Evolutionary conservation across 2,113 vertebrate species (phyloP), one percentile per base, ranked within the genome.

Genomic region (Herpetotheres cachinnans): DNA sequence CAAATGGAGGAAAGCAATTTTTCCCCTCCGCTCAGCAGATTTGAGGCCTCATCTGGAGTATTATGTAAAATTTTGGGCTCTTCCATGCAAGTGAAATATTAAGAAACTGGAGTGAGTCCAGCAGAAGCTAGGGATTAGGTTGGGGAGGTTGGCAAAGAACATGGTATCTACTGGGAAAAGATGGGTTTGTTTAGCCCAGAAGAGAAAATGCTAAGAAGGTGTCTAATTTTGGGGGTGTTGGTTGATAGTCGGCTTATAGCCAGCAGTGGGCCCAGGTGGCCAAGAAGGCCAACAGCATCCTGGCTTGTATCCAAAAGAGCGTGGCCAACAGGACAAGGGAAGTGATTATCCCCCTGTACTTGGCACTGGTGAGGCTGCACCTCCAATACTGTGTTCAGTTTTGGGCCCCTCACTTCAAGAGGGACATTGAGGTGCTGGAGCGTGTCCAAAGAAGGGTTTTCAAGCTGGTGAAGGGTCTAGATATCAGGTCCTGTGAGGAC

Each of bases 361-460:
- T 0, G 0, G 24, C 30, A 22, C 18, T 12, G 27, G 16, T 55
- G 29, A 78, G 20, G 26, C 54, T 2, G 2, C 19, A 52, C 6
- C 16, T 30, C 14, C 12, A 42, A 11, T 42, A 42, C 42, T 32
- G 21, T 36, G 16, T 13, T 12, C 8, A 24, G 10, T 70, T 86
- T 62, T 30, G 55, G 29, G 8, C 13, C 11, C 13, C 18, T 74
- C 61, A 46, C 32, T 70, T 11, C 24, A 63, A 22, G 38, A 83
- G 50, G 2, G 27, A 30, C 8, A 17, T 8, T n/a, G 30, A 34
- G 38, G 25, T 25, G 16, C 15, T 78, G 25, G 5, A 71, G 30
- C 0, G 0, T 13, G 16, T 71, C 7, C 36, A 58, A 13, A 71
- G 34, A 55, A 81, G 15, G 4, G 30, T 10, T 66, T 18, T 3